Evolutionary conservation across 2,797 vertebrate genomes (phyloP).

Genomic region (Carcharodon carcharias): DNA sequence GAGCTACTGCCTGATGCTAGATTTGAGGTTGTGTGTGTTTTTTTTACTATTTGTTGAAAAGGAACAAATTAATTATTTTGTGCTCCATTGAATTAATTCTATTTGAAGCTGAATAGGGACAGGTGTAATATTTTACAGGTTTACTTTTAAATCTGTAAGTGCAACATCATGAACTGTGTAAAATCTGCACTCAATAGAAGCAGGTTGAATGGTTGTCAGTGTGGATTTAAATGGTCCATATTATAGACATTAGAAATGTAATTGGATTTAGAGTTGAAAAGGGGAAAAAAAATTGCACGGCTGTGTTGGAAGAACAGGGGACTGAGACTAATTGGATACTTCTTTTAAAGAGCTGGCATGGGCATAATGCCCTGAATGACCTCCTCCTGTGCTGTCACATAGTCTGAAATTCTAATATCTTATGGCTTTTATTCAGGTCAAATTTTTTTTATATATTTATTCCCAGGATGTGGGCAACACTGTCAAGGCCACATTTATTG

Average conservation of each 20-base stretch:
- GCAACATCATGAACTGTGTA: not conserved
- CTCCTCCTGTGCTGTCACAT: not conserved
- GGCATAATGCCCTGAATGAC: not conserved
- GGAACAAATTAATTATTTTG: not conserved
- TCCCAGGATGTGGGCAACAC: not conserved
- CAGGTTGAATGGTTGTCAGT: not conserved
- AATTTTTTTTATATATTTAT: not conserved
- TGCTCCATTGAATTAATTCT: not conserved
- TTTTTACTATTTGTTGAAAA: not conserved
- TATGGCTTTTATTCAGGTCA: not conserved
- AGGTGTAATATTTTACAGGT: not conserved
- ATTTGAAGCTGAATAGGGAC: not conserved
- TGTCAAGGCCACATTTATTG: not conserved
- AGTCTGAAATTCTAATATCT: not conserved
- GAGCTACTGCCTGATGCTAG: not conserved
- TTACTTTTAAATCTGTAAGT: not conserved
- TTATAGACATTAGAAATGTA: not conserved
- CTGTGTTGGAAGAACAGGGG: not conserved
- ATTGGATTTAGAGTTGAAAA: not conserved
- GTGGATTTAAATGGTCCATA: constrained; percentile 1
- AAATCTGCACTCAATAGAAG: not conserved
- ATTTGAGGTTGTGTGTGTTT: not conserved
- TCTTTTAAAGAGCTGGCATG: not conserved
- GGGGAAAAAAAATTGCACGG: not conserved
- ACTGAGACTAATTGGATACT: not conserved